Base-by-base conservation (phyloP, 2,888 invertebrate species). In the Nomada fabriciana region DNA sequence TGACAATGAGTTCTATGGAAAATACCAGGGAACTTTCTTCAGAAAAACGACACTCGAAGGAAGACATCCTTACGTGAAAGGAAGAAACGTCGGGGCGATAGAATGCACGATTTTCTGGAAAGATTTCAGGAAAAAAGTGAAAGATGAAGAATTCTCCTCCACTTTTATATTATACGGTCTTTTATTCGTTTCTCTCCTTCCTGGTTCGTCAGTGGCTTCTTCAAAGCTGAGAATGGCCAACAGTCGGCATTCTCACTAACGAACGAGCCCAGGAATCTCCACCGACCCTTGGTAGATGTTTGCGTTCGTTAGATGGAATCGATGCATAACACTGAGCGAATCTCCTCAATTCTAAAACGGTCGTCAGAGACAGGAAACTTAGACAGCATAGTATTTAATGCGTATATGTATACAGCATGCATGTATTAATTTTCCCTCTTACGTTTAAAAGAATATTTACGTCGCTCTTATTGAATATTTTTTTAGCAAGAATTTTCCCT, bases 221-320 rank as follows among this genome's bases (percentile, higher is more conserved):
- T 76, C 79, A 72, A 79, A 75, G 76, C 72, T 23, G 50, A 64
- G 75, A 75, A 73, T 70, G 60, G 69, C 72, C 20, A 76, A 70
- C 79, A 73, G 61, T 60, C 65, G 74, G 60, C 52, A 57, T 78
- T 71, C 78, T 53, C 50, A 75, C 69, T 83, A 83, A 83, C 79
- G 79, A 83, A 83, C 69, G 83, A 72, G 36, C 42, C 69, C 42
- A 25, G 59, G 71, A 76, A 68, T 68, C 59, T 36, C 23, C 53
- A n/a, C 53, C 55, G 53, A 67, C 75, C 61, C 36, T 25, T 36
- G 50, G 11, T 18, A 50, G 57, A 65, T 83, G 50, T 73, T 79
- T 64, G 55, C 57, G 42, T 68, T 78, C 74, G 71, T 78, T 83
- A 75, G 23, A 47, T 55, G 36, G 42, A 55, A 68, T 60, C 74